These are phyloP conservation scores for Hemaris fuciformis DNA, from an alignment of 2,888 invertebrate genomes.

Conservation along the genomic window DNA sequence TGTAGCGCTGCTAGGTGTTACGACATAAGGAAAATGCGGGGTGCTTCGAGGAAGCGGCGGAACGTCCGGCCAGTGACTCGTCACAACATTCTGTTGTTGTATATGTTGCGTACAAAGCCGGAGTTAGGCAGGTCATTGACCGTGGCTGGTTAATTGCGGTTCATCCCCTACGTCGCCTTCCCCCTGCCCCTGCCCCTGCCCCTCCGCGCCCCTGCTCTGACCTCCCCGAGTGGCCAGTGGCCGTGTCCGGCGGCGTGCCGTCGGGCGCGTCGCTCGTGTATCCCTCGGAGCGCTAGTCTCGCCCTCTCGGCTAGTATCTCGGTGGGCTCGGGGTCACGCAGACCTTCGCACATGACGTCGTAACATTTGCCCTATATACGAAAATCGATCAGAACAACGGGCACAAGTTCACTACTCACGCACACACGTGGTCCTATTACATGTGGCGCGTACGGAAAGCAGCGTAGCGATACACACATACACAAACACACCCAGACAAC, in stretches of 20 bases:
- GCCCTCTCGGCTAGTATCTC: not conserved
- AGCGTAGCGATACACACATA: not conserved
- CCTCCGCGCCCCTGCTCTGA: too few relatives aligned
- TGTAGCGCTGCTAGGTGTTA: not conserved
- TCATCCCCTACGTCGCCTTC: constrained; percentile 22
- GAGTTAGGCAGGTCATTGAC: constrained; percentile 60
- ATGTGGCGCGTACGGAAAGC: not conserved
- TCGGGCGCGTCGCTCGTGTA: constrained; percentile 19
- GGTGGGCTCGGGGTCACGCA: constrained; percentile 49
- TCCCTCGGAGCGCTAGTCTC: constrained; percentile 3
- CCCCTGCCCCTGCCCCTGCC: constrained; percentile 13
- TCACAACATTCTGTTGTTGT: constrained; percentile 17
- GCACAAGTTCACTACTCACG: constrained; percentile 58
- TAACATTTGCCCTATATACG: constrained; percentile 66
- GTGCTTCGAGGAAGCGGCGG: not conserved
- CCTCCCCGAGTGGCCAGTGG: too few relatives aligned
- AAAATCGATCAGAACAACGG: constrained; percentile 65
- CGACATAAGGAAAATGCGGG: not conserved
- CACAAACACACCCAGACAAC: not conserved
- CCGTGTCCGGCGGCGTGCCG: constrained; percentile 17
- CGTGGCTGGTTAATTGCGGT: constrained; percentile 69
- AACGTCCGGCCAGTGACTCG: not conserved
- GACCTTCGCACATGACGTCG: constrained; percentile 62
- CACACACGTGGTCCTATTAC: not conserved
- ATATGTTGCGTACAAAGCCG: constrained; percentile 34